Base-by-base conservation (phyloP, 2,888 invertebrate genomes). In the Myopa testacea region DNA sequence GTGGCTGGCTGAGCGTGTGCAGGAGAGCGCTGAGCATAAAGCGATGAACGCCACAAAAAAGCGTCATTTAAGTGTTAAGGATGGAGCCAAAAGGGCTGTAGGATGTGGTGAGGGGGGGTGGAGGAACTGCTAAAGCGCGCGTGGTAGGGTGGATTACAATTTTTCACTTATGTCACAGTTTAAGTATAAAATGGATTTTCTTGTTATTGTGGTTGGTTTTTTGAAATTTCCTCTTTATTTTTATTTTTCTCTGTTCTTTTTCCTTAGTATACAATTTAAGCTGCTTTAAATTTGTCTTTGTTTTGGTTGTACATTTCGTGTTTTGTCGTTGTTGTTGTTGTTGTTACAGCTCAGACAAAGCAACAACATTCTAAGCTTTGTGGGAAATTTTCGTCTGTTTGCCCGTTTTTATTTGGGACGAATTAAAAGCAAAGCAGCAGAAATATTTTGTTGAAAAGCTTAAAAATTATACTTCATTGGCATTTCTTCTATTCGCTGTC, bases 101-200 rank as follows among this genome's bases (percentile, higher is more conserved):
- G 38, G 4, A 37, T 1, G n/a, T 40, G 12, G 14, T 26, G 58
- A 38, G 8, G 38, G 71, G 4, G 71, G 10, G 19, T 1, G 37
- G 4, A n/a, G 58, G 8, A n/a, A n/a, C 37, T n/a, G 16, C 67
- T 76, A 40, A 68, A 38, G 40, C 60, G 73, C 52, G 76, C 76
- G 77, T 81, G 77, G 78, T 78, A 62, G 78, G 78, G 78, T 78
- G 78, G 81, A 80, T 81, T 82, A 81, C 80, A 80, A 82, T 81
- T 80, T 82, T 81, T 82, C 80, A 82, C 81, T 82, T 81, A 80
- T 81, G 81, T 80, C 80, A 80, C 81, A 80, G 79, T 80, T 74
- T 76, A 62, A 72, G 76, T 78, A 79, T 79, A 80, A 26, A 81
- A 80, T 79, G 78, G 67, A 55, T 55, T n/a, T 55, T 55, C 5